These are phyloP conservation scores for Brachylomia viminalis DNA, from an alignment of 2,888 invertebrate genomes.

Conservation along the genomic window DNA sequence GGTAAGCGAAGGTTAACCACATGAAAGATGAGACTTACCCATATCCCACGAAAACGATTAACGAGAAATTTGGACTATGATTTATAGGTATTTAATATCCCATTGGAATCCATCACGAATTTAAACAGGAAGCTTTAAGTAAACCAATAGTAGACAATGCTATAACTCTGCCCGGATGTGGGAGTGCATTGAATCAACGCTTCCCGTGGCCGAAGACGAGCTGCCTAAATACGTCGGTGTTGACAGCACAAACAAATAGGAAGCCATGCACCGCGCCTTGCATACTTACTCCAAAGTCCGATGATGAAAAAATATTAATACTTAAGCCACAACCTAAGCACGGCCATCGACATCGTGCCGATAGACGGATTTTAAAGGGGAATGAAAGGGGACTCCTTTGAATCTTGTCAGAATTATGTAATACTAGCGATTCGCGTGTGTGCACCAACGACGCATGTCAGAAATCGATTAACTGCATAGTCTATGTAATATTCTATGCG, in stretches of 20 bases:
- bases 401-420: background rate
- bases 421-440: slow-evolving; percentile 10
- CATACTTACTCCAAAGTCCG: slow-evolving; percentile 46
- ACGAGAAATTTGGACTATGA: slow-evolving; percentile 19
- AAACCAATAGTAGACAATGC: slow-evolving; percentile 79
- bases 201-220: slow-evolving; percentile 61
- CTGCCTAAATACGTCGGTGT: slow-evolving; percentile 67
- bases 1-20: slow-evolving; percentile 26
- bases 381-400: background rate
- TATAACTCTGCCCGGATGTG: slow-evolving; percentile 78
- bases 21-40: slow-evolving; percentile 27
- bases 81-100: slow-evolving; percentile 49
- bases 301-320: slow-evolving; percentile 46
- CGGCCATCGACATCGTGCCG: background rate
- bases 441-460: slow-evolving; percentile 20
- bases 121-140: slow-evolving; percentile 80
- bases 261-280: slow-evolving; percentile 53
- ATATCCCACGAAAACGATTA: slow-evolving; percentile 12
- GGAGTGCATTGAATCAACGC: slow-evolving; percentile 83
- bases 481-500: slow-evolving; percentile 34
- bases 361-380: background rate
- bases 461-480: slow-evolving; percentile 35
- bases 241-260: slow-evolving; percentile 66
- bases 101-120: slow-evolving; percentile 65
- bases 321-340: slow-evolving; percentile 5